Evolutionary conservation across 2,113 vertebrate species (phyloP).

Genomic region (Bufo bufo): DNA sequence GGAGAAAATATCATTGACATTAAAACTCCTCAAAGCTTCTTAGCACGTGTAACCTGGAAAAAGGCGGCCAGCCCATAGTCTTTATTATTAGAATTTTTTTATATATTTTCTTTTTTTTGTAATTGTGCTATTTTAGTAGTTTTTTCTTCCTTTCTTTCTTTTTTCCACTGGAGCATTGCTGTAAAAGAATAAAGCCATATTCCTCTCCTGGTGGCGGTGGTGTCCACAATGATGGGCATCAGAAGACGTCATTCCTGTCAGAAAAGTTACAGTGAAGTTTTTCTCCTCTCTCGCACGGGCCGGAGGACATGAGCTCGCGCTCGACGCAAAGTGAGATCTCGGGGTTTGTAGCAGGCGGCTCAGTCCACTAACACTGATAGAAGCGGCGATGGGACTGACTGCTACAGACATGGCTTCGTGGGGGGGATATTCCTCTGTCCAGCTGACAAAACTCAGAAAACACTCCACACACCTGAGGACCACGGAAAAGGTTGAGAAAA

Average conservation of each 20-base stretch:
- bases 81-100: neutral
- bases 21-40: conserved; percentile 73
- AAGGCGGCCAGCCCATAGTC: conserved; percentile 69
- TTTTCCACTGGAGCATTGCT: conserved; percentile 65
- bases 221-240: conserved; percentile 65
- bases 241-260: conserved; percentile 67
- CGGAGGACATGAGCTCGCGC: conserved; percentile 69
- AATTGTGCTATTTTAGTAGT: conserved; percentile 65
- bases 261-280: conserved; percentile 67
- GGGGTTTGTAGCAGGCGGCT: conserved; percentile 76
- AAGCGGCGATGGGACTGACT: conserved; percentile 72
- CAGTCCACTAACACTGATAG: conserved; percentile 81
- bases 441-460: conserved; percentile 78
- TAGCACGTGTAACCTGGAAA: conserved; percentile 75
- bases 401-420: conserved; percentile 88
- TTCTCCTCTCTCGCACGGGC: conserved; percentile 66
- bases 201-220: conserved; percentile 67
- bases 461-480: conserved; percentile 92
- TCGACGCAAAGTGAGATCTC: conserved; percentile 71
- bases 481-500: conserved; percentile 84
- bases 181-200: conserved; percentile 68
- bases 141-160: conserved; percentile 42
- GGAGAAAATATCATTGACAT: conserved; percentile 5
- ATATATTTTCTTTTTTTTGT: conserved; percentile 34
- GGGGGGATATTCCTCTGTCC: conserved; percentile 75